Base-by-base conservation (phyloP, 2,888 invertebrate genomes). In the Falcaria lacertinaria region DNA sequence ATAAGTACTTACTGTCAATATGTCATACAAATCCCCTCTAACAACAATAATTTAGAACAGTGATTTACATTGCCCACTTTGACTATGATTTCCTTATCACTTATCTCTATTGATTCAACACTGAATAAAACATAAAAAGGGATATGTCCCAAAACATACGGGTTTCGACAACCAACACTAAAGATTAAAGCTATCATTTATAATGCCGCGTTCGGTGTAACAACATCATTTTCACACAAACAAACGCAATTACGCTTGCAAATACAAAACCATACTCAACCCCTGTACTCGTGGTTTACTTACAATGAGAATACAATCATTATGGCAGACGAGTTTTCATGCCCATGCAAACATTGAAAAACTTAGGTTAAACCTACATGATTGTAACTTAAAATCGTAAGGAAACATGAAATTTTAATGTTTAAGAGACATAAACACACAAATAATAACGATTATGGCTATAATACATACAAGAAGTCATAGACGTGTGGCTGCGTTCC, bases 391-490 rank as follows among this genome's bases (percentile, higher is more conserved):
- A 64, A 60, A 57, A 64, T 48, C 42, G 60, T 45, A 49, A 57
- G 67, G 61, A 59, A 59, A 65, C 42, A 61, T 32, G 34, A 41
- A 58, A 60, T 58, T 52, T 53, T 45, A 45, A 58, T 45, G 50
- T 46, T 52, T 54, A 59, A 61, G 54, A 48, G 51, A 57, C 52
- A 48, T 57, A 71, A 71, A 72, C 61, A 66, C 46, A 59, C 49
- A 61, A 61, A 53, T 65, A 67, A 61, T 59, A 69, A 55, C 59
- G 64, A 60, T 71, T 80, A 80, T 73, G 74, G 71, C 72, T 73
- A 76, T 70, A 78, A 88, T 84, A 88, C 88, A 74, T 80, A 89
- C 89, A 79, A 82, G 80, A 86, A 87, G 74, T 85, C 89, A 89
- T 89, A 89, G 89, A 89, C 89, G 89, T 88, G 88, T 85, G 84